phyloP scores from a whole-genome alignment of 2,888 invertebrate genomes.

The Bhutanitis thaidina region DNA sequence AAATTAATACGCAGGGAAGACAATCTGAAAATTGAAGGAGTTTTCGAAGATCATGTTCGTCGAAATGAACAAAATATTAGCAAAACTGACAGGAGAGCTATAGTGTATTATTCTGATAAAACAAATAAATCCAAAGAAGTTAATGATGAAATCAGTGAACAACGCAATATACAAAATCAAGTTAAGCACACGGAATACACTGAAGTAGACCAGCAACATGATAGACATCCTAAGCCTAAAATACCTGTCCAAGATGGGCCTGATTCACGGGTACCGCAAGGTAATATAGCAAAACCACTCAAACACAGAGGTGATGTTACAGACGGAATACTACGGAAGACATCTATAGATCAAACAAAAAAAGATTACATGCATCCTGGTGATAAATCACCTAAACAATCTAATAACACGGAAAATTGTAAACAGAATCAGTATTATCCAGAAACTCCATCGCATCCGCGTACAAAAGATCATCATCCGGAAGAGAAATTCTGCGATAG shows the following conservation, averaged over 20 bases:
- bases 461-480: no score
- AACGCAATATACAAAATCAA: not conserved
- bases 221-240: not conserved
- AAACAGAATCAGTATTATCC: no score
- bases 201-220: slow-evolving; percentile 2
- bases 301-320: slow-evolving; percentile 20
- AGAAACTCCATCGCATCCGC: no score
- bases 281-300: no score
- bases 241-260: no score
- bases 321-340: not conserved
- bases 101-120: slow-evolving; percentile 75
- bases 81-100: slow-evolving; percentile 78
- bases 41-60: slow-evolving; percentile 76
- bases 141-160: slow-evolving; percentile 1
- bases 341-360: not conserved
- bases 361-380: no score
- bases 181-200: not conserved
- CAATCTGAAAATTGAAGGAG: slow-evolving; percentile 84
- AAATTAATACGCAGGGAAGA: slow-evolving; percentile 76
- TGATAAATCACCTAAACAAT: no score
- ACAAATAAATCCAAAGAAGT: slow-evolving; percentile 41
- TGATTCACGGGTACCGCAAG: no score
- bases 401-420: no score
- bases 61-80: slow-evolving; percentile 79
- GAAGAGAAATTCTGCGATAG: no score